Percentiles rank a stretch among this genome's conserved stretches.
Conservation (phyloP, 2,888 invertebrate genomes). For the Lepeophtheirus nordmannii region DNA sequence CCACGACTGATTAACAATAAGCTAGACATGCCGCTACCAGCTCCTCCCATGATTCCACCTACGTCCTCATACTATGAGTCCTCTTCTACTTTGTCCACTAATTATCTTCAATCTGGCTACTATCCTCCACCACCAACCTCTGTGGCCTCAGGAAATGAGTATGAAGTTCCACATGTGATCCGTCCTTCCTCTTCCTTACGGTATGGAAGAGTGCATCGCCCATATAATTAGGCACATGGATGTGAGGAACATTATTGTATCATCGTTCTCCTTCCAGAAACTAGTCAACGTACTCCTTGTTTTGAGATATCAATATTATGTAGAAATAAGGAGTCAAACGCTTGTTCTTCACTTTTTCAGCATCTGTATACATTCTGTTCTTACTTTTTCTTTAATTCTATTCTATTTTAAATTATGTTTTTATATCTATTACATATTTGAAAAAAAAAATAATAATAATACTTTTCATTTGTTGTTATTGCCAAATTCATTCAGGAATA, state of each 20-base stretch:
- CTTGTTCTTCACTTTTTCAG: no score
- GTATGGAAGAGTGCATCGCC: background rate
- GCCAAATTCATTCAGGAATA: no score
- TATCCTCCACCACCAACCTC: conserved; percentile 9
- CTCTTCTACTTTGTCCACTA: background rate
- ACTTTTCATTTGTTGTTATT: no score
- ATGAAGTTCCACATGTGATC: conserved; percentile 1
- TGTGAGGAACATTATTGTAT: background rate
- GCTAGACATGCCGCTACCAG: conserved; percentile 4
- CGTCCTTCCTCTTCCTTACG: background rate
- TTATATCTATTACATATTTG: no score
- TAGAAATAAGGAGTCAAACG: background rate
- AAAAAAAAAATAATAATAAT: no score
- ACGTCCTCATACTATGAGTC: background rate
- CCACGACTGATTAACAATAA: background rate
- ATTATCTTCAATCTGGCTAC: conserved; percentile 1
- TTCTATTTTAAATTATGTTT: no score
- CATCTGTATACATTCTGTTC: no score
- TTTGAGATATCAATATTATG: background rate
- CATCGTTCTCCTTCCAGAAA: background rate
- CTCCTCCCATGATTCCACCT: background rate
- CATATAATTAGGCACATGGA: no score
- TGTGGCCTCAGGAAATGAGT: background rate
- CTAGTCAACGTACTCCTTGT: background rate
- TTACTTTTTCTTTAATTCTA: no score